Base-by-base conservation (phyloP, 2,888 invertebrate genomes). In the Drosophila cognata region DNA sequence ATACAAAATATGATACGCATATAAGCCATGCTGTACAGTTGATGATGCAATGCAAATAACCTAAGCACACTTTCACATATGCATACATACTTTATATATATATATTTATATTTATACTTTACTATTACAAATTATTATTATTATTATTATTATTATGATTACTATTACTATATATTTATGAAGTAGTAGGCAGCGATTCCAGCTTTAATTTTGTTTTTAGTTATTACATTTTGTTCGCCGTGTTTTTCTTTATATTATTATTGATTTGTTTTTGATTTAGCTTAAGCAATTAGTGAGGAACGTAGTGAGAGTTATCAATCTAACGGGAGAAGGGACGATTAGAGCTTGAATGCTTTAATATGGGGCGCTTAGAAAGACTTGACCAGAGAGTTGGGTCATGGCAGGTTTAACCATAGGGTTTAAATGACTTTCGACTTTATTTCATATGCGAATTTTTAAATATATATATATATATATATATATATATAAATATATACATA, bases 381-480 rank as follows among this genome's bases (percentile, higher is more conserved):
- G 56, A 56, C 56, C 43, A 46, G 50, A 64, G 50, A 46, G 41
- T 52, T 59, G 51, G 56, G 41, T 43, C 59, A 61, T 71, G 67
- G 65, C 65, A 35, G 71, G 73, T 71, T 73, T 56, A 73, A 53
- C 64, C 65, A 64, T 72, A 77, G 70, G 72, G 76, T 73, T 79
- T 77, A 78, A 72, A 80, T 82, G 79, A 89, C 83, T 90, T 91
- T 89, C 73, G 79, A 88, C 83, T 87, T 84, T 88, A 84, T 91
- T 91, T 90, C 79, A 81, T 86, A 91, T 84, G 90, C 88, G 84
- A 86, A 87, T 90, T 90, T 89, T 91, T 84, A 80, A 78, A 83
- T 76, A 82, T 82, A 88, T 72, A 79, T 41, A 72, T 70, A 88
- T 60, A 75, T 64, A 65, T 71, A 66, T 65, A 85, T 71, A 86